Evolutionary conservation across 2,797 vertebrate genomes (phyloP), one percentile per base, ranked within the genome.

Genomic region (Bovichtus diacanthus): DNA sequence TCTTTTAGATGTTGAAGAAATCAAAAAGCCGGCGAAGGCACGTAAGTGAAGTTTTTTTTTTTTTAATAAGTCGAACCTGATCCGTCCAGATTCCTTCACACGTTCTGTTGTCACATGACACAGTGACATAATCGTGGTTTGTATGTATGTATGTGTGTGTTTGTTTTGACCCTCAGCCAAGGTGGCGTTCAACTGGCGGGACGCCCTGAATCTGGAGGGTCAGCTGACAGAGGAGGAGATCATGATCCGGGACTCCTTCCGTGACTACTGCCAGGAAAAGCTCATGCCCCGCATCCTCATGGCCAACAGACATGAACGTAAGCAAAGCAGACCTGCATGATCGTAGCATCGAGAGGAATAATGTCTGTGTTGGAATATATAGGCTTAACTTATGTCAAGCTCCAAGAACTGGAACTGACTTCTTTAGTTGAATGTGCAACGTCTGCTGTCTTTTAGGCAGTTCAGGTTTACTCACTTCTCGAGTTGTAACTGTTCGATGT

Each of bases 271-370:
- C 86, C 96, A 97, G 87, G 96, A 97, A 53, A 96, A 94, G 58
- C 95, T 98, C 78, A 96, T 97, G 96, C 96, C 97, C 8, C 94
- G 96, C 3, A 92, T 98, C 75, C 86, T 98, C 62, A 90, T 96
- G 95, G 97, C 96, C 64, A 97, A 97, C 88, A 95, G 97, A 50
- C 92, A 97, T 8, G 96, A 97, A 95, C 94, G 96, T 97, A 64
- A 90, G 82, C 9, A 36, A 25, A 82, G 41, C 63, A 15, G 27
- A 60, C 25, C 5, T 16, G 12, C 19, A 8, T n/a, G 39, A 49
- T 51, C 3, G 10, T 23, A 59, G 15, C 27, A 36, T 4, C 47
- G 0, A 1, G 6, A 46, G 4, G 9, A n/a, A 18, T 27, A 5
- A 4, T n/a, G 3, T 55, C 12, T 36, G 10, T 19, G 31, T 34